phyloP scores from a whole-genome alignment of 1,140 invertebrate species.

The Latrodectus geometricus region DNA sequence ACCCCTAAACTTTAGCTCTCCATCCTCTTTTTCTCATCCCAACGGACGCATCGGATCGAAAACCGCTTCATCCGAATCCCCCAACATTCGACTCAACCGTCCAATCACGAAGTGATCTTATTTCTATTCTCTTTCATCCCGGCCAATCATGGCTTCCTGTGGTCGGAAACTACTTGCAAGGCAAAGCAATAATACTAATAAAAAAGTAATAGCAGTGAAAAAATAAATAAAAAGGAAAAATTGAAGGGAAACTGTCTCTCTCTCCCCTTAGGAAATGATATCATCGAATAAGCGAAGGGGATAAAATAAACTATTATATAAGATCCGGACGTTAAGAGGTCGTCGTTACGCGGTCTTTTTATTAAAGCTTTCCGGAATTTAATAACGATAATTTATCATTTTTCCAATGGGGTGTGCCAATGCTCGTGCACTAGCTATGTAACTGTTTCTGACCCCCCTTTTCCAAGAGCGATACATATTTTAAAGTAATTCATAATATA shows the following conservation, averaged over 20 bases:
- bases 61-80: conserved; percentile 43
- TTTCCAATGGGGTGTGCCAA: background rate
- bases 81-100: conserved; percentile 9
- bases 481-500: no score
- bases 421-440: no score
- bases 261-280: conserved; percentile 36
- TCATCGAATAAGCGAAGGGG: conserved; percentile 12
- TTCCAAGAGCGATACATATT: no score
- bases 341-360: conserved; percentile 32
- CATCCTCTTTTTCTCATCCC: conserved; percentile 38
- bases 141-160: conserved; percentile 44
- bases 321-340: conserved; percentile 31
- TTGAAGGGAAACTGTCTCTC: background rate
- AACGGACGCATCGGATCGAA: conserved; percentile 53
- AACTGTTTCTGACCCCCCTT: no score
- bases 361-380: conserved; percentile 47
- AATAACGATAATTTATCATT: conserved; percentile 15
- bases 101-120: conserved; percentile 47
- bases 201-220: conserved; percentile 25
- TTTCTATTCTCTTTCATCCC: conserved; percentile 42
- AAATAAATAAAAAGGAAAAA: conserved; percentile 7
- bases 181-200: background rate
- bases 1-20: background rate
- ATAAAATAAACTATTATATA: conserved; percentile 37
- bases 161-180: conserved; percentile 17